Evolutionary conservation across 1,140 invertebrate genomes (phyloP).

Genomic region (Hestina assimilis): DNA sequence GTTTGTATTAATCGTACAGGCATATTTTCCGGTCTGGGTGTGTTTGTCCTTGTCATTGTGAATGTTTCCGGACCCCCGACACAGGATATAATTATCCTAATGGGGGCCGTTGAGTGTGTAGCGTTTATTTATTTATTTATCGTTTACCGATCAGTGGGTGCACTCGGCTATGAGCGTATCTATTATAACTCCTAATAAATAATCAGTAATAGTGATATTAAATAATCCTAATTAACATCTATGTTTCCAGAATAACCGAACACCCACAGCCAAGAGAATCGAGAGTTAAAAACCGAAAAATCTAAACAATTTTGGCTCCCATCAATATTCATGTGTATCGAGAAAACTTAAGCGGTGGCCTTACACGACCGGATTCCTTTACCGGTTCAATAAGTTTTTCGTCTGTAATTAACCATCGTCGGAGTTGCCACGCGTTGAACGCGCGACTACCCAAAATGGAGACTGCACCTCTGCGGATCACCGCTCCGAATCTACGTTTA

Average conservation of each 20-base stretch:
- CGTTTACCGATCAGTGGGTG: no score
- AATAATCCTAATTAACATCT: constrained; percentile 34
- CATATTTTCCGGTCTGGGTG: no score
- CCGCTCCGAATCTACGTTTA: constrained; percentile 33
- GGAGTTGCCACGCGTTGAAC: constrained; percentile 60
- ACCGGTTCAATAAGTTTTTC: constrained; percentile 60
- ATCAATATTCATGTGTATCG: constrained; percentile 67
- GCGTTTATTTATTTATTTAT: no score
- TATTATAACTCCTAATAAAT: no score
- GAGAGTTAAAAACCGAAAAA: constrained; percentile 48
- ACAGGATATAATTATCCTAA: no score
- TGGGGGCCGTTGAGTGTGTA: no score
- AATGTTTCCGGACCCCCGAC: no score
- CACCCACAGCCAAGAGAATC: constrained; percentile 48
- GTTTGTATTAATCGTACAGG: no score
- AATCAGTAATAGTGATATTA: no score
- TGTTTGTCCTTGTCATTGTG: no score
- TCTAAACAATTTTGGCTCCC: constrained; percentile 58
- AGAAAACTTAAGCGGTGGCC: constrained; percentile 68
- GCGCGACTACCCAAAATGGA: constrained; percentile 60
- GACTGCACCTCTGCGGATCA: constrained; percentile 44
- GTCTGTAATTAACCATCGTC: constrained; percentile 58
- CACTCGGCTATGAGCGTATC: no score
- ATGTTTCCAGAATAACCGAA: constrained; percentile 43
- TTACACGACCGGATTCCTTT: constrained; percentile 52